These are phyloP conservation scores for Piprites chloris DNA, from an alignment of 2,113 vertebrate genomes.

Conservation along the genomic window DNA sequence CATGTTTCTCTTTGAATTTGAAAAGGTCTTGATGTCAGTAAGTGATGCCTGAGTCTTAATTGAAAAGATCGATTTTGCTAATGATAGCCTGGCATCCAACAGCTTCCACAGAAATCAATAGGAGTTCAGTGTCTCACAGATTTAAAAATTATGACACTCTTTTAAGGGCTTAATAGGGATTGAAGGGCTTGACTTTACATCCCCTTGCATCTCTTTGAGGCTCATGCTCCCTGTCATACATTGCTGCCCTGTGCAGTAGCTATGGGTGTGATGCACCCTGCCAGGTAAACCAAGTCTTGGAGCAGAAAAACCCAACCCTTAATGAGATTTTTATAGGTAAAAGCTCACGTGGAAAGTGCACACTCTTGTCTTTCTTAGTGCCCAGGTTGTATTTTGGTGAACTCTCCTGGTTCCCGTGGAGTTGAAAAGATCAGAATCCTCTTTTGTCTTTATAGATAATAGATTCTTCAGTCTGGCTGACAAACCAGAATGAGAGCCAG, in stretches of 20 bases:
- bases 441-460: not conserved
- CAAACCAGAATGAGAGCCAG: not conserved
- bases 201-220: not conserved
- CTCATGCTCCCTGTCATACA: not conserved
- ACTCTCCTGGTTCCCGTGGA: not conserved
- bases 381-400: not conserved
- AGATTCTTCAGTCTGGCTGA: not conserved
- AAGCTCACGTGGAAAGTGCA: not conserved
- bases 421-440: not conserved
- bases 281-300: not conserved
- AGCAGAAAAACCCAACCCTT: not conserved
- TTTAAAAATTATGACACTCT: not conserved
- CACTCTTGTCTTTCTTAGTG: not conserved
- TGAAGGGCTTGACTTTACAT: not conserved
- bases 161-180: not conserved
- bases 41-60: not conserved
- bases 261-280: not conserved
- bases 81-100: not conserved
- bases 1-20: not conserved
- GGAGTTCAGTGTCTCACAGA: not conserved
- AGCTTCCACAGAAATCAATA: not conserved
- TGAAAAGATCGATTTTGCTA: conserved; percentile 28
- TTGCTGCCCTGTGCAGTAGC: not conserved
- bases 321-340: not conserved
- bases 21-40: not conserved